Evolutionary conservation across 2,797 vertebrate genomes (phyloP).

Genomic region (Rhodeus uyekii): DNA sequence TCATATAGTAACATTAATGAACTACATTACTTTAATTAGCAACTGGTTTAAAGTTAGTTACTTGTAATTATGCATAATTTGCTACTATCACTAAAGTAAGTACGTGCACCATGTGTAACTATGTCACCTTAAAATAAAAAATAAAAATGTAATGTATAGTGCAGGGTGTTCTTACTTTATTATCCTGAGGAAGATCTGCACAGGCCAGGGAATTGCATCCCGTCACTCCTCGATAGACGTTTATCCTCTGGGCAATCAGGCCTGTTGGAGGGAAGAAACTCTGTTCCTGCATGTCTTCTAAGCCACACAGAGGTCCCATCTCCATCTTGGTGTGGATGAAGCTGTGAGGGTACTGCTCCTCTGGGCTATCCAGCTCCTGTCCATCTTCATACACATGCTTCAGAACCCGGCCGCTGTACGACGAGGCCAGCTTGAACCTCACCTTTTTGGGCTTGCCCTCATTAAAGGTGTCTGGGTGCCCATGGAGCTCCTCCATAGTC

Average conservation of each 20-base stretch:
- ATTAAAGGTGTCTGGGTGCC: conserved; percentile 72
- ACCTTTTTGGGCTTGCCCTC: conserved; percentile 89
- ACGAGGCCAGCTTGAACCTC: conserved; percentile 92
- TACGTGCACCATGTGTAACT: neutral
- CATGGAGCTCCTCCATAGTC: conserved; percentile 85
- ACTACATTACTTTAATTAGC: neutral
- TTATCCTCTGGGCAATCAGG: conserved; percentile 89
- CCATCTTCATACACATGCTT: conserved; percentile 96
- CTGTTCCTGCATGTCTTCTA: conserved; percentile 66
- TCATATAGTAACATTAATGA: neutral
- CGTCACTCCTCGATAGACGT: conserved; percentile 83
- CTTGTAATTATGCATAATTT: too few species aligned
- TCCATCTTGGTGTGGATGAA: conserved; percentile 84
- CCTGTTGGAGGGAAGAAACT: conserved; percentile 73
- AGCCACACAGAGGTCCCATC: conserved; percentile 74
- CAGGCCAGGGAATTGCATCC: conserved; percentile 72
- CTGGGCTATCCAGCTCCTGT: conserved; percentile 90
- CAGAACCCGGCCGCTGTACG: conserved; percentile 90
- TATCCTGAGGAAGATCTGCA: conserved; percentile 63
- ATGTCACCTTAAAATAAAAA: neutral
- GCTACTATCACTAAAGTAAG: neutral
- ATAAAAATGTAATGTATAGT: neutral
- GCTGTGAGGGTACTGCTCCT: conserved; percentile 87
- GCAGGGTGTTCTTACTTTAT: conserved; percentile 76
- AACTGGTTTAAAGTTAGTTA: neutral